Evolutionary conservation across 1,140 invertebrate genomes (phyloP).

Genomic region (Sweltsa coloradensis): DNA sequence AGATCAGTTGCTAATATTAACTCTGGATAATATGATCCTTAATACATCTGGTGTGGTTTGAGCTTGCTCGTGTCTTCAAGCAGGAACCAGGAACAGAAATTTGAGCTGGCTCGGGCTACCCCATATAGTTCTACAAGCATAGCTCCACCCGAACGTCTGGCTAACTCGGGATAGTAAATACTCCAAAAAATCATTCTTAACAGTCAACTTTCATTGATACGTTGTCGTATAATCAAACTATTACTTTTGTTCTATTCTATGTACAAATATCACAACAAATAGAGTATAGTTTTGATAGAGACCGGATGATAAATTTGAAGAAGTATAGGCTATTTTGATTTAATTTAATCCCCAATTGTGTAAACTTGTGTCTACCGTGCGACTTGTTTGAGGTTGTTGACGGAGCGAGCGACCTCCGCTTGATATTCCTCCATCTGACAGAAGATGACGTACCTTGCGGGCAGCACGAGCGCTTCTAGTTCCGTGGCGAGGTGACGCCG

Average conservation of each 20-base stretch:
- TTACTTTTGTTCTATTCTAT: neutral
- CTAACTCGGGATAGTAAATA: too few species aligned
- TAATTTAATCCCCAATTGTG: too few species aligned
- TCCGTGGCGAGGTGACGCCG: constrained; percentile 79
- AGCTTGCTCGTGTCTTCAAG: too few species aligned
- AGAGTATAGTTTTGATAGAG: neutral
- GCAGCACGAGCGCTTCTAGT: constrained; percentile 77
- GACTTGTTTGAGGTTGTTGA: constrained; percentile 13
- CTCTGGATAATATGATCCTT: too few species aligned
- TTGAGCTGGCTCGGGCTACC: too few species aligned
- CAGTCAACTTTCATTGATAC: neutral
- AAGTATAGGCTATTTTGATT: too few species aligned
- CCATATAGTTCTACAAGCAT: too few species aligned
- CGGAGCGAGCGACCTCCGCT: constrained; percentile 39
- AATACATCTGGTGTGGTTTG: too few species aligned
- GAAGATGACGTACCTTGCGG: constrained; percentile 78
- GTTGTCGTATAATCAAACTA: neutral
- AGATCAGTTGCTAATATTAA: too few species aligned
- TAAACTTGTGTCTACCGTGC: constrained; percentile 1
- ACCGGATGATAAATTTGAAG: neutral
- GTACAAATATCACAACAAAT: neutral
- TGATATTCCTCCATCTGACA: constrained; percentile 64
- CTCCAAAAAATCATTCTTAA: too few species aligned
- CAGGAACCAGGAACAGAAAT: too few species aligned
- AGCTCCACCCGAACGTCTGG: too few species aligned